These are phyloP conservation scores for Schizothorax lantsangensis DNA, from an alignment of 2,797 vertebrate genomes.

Conservation along the genomic window DNA sequence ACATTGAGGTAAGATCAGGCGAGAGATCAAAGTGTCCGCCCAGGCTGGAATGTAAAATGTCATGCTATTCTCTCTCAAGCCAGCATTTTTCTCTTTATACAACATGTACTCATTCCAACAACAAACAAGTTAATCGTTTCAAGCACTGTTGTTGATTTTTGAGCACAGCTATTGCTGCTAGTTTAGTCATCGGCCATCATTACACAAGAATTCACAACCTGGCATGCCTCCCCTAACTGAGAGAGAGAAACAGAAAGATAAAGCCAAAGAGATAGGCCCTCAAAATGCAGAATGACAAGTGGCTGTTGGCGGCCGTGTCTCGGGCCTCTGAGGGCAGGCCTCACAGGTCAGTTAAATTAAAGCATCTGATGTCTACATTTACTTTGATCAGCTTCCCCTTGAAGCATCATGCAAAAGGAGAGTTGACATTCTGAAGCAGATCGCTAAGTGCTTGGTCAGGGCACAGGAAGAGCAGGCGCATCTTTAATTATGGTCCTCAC, in stretches of 20 bases:
- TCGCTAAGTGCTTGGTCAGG: conserved; percentile 38
- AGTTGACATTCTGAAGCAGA: conserved; percentile 41
- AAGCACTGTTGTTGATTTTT: conserved; percentile 44
- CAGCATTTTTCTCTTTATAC: conserved; percentile 66
- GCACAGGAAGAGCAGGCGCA: conserved; percentile 32
- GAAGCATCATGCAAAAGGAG: conserved; percentile 36
- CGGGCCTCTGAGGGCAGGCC: conserved; percentile 57
- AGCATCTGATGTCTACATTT: conserved; percentile 60
- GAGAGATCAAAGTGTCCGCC: not conserved
- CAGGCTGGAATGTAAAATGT: conserved; percentile 65
- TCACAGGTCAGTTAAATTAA: conserved; percentile 70
- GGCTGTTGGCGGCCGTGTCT: conserved; percentile 64
- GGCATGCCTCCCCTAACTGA: conserved; percentile 1
- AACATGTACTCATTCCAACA: conserved; percentile 60
- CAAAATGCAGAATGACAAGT: conserved; percentile 47
- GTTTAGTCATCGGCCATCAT: conserved; percentile 22
- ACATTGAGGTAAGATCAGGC: conserved; percentile 54
- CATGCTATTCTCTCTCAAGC: conserved; percentile 59
- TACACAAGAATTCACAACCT: conserved; percentile 10
- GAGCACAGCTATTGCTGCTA: not conserved
- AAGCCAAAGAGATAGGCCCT: not conserved
- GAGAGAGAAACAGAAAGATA: not conserved
- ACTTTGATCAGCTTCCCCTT: conserved; percentile 72
- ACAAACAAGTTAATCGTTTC: conserved; percentile 43
- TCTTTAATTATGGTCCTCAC: conserved; percentile 53